Base-by-base conservation (phyloP, 2,888 invertebrate species). In the Podotricha telesiphe region DNA sequence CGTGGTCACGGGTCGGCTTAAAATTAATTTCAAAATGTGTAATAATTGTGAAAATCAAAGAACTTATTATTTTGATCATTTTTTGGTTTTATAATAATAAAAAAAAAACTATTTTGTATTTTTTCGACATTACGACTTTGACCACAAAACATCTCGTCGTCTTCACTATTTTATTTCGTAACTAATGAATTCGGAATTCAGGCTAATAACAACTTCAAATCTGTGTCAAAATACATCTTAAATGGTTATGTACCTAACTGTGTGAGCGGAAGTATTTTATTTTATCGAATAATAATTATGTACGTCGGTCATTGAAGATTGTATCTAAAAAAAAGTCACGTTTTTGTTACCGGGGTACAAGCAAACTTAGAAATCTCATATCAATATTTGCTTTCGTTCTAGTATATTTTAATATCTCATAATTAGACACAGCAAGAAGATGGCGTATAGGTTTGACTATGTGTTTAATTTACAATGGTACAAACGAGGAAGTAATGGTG, bases 251-350 rank as follows among this genome's bases (percentile, higher is more conserved):
- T 34, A 48, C 19, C 28, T 34, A 48, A 28, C 3, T 17, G n/a
- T 59, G 10, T 45, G 15, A 28, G 48, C 34, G 62, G 62, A 62
- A 48, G 62, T 64, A 67, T 68, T 64, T 63, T 63, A 58, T 68
- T 71, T 56, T 67, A 47, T 64, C 59, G 64, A 67, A 56, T 50
- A 47, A 65, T 63, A 71, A 65, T 71, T 68, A 62, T 48, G 62
- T 48, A 48, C 70, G 68, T 56, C 58, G 63, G 58, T 62, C 70
- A 69, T 56, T 45, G 58, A 65, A 72, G 76, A 79, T 75, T 76
- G 74, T 76, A 79, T 78, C 74, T 73, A 45, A 70, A 59, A 73
- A 75, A 68, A 70, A 74, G 75, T 76, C 76, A 77, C 76, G 73
- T 74, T 75, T 67, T 66, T 74, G 75, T 74, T 76, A 77, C 77